Percentiles rank a stretch among this genome's conserved stretches.
These are phyloP conservation scores for Eupeodes corollae DNA, from an alignment of 1,140 invertebrate genomes.

Conservation along the genomic window DNA sequence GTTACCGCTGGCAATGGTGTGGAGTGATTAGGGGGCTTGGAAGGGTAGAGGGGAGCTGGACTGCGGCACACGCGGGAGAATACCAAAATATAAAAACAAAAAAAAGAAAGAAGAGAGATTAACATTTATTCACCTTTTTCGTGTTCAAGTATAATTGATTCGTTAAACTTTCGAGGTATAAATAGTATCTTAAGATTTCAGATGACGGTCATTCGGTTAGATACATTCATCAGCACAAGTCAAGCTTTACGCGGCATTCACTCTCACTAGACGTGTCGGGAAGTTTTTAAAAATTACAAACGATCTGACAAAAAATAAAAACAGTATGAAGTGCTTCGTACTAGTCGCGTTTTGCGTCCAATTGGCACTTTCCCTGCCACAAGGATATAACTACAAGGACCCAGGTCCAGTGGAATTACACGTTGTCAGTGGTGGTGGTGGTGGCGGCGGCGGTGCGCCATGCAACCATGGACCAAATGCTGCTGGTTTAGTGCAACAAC, in stretches of 20 bases:
- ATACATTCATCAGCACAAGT: neutral
- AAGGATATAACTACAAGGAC: conserved; percentile 1
- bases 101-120: too few species aligned
- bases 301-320: neutral
- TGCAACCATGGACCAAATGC: neutral
- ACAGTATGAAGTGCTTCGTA: neutral
- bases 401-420: neutral
- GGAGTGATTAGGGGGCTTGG: too few species aligned
- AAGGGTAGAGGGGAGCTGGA: too few species aligned
- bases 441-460: neutral
- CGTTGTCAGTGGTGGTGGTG: neutral
- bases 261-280: neutral
- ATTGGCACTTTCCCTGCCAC: neutral
- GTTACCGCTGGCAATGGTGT: too few species aligned
- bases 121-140: too few species aligned
- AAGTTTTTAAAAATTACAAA: neutral
- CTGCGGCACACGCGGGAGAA: too few species aligned
- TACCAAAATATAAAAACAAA: too few species aligned
- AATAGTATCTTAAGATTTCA: too few species aligned
- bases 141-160: too few species aligned
- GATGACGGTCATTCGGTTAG: neutral
- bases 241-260: neutral
- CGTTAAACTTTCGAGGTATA: too few species aligned
- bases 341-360: neutral
- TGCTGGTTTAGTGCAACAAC: conserved; percentile 4